These are phyloP conservation scores for Petrolisthes cinctipes DNA, from an alignment of 2,888 invertebrate genomes.

Conservation along the genomic window DNA sequence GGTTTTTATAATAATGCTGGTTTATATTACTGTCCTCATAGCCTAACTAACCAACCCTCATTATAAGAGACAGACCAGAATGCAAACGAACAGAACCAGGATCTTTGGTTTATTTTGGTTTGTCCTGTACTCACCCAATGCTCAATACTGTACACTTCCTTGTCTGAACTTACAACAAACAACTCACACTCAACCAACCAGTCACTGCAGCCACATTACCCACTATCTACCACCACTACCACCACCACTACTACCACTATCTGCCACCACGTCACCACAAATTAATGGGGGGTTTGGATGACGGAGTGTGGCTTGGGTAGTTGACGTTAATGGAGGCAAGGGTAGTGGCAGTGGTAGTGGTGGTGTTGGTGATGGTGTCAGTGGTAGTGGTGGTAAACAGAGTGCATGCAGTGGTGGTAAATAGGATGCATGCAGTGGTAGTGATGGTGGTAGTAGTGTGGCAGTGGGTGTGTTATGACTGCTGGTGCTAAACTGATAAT, in stretches of 20 bases:
- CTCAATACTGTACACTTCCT: no score
- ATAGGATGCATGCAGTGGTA: neutral
- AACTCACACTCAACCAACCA: neutral
- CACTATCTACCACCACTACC: slow-evolving; percentile 14
- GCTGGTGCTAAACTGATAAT: no score
- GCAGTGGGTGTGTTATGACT: neutral
- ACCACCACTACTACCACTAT: slow-evolving; percentile 17
- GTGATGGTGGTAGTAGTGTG: neutral
- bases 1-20: no score
- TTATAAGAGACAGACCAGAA: no score
- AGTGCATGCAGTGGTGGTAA: neutral
- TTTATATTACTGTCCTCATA: no score
- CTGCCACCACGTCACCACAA: slow-evolving; percentile 1
- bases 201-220: neutral
- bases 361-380: neutral
- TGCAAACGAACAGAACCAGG: no score
- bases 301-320: neutral
- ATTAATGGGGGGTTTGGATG: neutral
- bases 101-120: no score
- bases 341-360: neutral
- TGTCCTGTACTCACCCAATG: no score
- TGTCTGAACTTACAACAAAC: neutral
- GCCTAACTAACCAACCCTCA: no score
- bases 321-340: neutral
- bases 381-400: neutral